phyloP scores from a whole-genome alignment of 2,797 vertebrate species.

The Malacoctenus gilli region DNA sequence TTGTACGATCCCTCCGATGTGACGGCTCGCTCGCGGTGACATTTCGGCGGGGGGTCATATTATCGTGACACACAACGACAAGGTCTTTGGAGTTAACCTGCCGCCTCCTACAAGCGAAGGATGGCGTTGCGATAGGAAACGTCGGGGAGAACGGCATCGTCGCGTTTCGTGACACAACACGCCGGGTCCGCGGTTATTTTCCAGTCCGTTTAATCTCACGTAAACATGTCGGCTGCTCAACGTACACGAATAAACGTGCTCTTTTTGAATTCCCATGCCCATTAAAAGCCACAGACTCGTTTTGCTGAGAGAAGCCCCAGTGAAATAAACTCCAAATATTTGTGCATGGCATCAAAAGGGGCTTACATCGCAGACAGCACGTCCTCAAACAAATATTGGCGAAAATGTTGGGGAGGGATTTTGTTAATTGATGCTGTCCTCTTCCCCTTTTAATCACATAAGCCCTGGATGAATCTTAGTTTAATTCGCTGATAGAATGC shows the following conservation, averaged over 20 bases:
- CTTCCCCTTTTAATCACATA: slow-evolving; percentile 82
- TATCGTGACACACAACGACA: slow-evolving; percentile 58
- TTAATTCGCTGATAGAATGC: slow-evolving; percentile 79
- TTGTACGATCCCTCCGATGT: slow-evolving; percentile 55
- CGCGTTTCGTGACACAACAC: slow-evolving; percentile 35
- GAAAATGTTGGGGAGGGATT: slow-evolving; percentile 76
- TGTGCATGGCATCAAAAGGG: slow-evolving; percentile 65
- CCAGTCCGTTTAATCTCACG: slow-evolving; percentile 33
- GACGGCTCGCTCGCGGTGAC: slow-evolving; percentile 53
- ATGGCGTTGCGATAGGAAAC: too few relatives aligned
- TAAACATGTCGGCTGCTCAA: slow-evolving; percentile 57
- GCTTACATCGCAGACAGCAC: slow-evolving; percentile 73
- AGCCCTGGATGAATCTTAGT: slow-evolving; percentile 79
- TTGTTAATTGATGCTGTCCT: slow-evolving; percentile 81
- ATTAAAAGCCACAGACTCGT: slow-evolving; percentile 50
- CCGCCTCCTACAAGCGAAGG: too few relatives aligned
- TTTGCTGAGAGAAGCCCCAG: slow-evolving; percentile 45
- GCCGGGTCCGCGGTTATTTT: slow-evolving; percentile 43
- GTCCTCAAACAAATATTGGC: slow-evolving; percentile 78
- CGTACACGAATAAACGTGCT: slow-evolving; percentile 40
- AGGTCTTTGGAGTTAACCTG: slow-evolving; percentile 42
- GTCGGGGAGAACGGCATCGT: slow-evolving; percentile 41
- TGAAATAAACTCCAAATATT: slow-evolving; percentile 73
- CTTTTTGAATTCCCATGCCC: slow-evolving; percentile 46
- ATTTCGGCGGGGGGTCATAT: slow-evolving; percentile 64